Evolutionary conservation across 2,888 invertebrate species (phyloP).

Genomic region (Ennomos quercinarius): DNA sequence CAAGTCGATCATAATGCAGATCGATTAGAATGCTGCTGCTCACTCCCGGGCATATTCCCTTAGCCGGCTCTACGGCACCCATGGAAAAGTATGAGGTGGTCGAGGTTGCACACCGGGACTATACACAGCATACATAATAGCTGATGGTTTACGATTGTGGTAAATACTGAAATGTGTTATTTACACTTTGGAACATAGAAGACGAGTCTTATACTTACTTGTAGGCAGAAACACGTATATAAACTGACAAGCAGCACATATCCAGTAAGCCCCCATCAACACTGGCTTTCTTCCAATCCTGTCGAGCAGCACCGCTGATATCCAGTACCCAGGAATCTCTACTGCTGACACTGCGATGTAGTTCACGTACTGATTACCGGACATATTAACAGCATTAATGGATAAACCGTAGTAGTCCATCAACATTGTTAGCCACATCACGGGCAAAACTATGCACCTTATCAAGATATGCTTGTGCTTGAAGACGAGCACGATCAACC

Average conservation of each 20-base stretch:
- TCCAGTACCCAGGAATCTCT: constrained; percentile 89
- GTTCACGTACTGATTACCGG: constrained; percentile 87
- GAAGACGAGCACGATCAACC: constrained; percentile 64
- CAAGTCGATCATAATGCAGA: too few relatives aligned
- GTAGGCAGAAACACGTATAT: constrained; percentile 67
- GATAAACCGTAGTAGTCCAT: constrained; percentile 88
- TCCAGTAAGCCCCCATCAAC: constrained; percentile 77
- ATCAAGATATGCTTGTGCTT: constrained; percentile 56
- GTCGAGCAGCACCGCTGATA: constrained; percentile 83
- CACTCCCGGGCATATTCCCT: too few relatives aligned
- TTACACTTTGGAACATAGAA: background rate
- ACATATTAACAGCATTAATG: constrained; percentile 86
- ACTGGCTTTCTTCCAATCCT: constrained; percentile 83
- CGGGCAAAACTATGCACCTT: constrained; percentile 61
- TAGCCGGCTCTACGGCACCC: too few relatives aligned
- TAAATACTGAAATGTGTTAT: too few relatives aligned
- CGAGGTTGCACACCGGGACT: too few relatives aligned
- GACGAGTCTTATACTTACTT: constrained; percentile 53
- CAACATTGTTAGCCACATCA: constrained; percentile 87
- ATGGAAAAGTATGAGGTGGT: too few relatives aligned
- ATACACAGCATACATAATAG: too few relatives aligned
- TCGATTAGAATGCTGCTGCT: too few relatives aligned
- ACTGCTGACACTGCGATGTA: constrained; percentile 86
- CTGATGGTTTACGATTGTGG: background rate
- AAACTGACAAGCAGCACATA: constrained; percentile 70